phyloP scores from a whole-genome alignment of 2,113 vertebrate genomes.

The Hippocampus barbouri region DNA sequence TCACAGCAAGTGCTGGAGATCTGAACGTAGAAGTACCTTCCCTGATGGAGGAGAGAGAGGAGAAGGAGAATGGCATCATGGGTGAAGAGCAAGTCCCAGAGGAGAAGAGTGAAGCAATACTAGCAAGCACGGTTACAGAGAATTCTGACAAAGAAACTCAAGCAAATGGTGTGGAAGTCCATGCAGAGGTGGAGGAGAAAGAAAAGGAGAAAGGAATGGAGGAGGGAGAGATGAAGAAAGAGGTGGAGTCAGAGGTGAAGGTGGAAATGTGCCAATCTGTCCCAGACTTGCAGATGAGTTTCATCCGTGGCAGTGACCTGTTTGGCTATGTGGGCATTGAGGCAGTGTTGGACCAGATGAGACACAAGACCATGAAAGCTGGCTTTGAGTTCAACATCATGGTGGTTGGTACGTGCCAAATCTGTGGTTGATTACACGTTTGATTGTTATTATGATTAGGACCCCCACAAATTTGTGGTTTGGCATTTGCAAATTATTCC shows the following conservation, averaged over 20 bases:
- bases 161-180: constrained; percentile 1
- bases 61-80: constrained; percentile 23
- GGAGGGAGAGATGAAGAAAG: constrained; percentile 23
- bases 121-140: background rate
- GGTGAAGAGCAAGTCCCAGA: constrained; percentile 14
- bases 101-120: constrained; percentile 2
- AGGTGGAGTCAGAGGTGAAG: constrained; percentile 36
- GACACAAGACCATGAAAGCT: constrained; percentile 90
- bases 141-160: background rate
- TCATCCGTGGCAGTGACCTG: constrained; percentile 67
- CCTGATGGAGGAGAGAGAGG: constrained; percentile 65
- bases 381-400: constrained; percentile 98
- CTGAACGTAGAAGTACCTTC: constrained; percentile 40
- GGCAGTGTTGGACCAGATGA: constrained; percentile 91
- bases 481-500: too few species aligned
- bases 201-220: constrained; percentile 42
- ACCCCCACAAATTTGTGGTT: too few species aligned
- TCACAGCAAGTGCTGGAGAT: constrained; percentile 52
- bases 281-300: constrained; percentile 37
- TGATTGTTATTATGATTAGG: background rate
- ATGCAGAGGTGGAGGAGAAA: constrained; percentile 40
- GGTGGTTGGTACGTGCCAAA: constrained; percentile 85
- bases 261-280: constrained; percentile 32
- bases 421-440: background rate
- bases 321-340: constrained; percentile 91